Base-by-base conservation (phyloP, 2,797 vertebrate species). In the Huso huso region DNA sequence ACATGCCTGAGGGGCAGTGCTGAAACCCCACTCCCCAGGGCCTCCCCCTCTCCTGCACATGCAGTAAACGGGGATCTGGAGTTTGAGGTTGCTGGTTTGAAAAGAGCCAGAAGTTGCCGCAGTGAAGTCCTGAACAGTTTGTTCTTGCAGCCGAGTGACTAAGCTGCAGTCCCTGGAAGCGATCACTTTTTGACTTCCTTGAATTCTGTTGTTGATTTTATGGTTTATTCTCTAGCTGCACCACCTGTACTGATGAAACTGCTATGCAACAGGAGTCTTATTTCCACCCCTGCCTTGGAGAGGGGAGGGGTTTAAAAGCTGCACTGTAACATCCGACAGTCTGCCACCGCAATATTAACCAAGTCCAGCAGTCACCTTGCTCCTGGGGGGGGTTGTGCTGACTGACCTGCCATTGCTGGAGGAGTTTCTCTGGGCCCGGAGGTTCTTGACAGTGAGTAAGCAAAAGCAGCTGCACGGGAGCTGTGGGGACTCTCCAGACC, bases 381-480 rank as follows among this genome's bases (percentile, higher is more conserved):
- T 76, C 70, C 58, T 61, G 62, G 64, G 69, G 71, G 18, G 9
- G 0, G 48, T 12, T 23, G 51, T 7, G 6, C 23, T 2, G 69
- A 51, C 57, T 18, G 15, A 18, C 62, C 71, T 67, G 64, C 73
- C 68, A 37, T 18, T 18, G 15, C 68, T 55, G 13, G 51, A 51
- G 64, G 66, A 64, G 51, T 77, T 69, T 63, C 49, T 67, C 71
- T 70, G 70, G 70, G 66, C 63, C 74, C 62, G 64, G 76, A 71
- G 72, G 52, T 65, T 67, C 48, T 10, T 66, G 72, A 64, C 49
- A n/a, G 62, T 13, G 71, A 70, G 68, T 77, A 83, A 83, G 80
- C 74, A 68, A 81, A 81, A 78, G 63, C 85, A 81, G 81, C 79
- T 81, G 82, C 68, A 68, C 64, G 7, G 8, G 50, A 67, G 71